Base-by-base conservation (phyloP, 1,140 invertebrate genomes). In the Rhyacophila brunnea region DNA sequence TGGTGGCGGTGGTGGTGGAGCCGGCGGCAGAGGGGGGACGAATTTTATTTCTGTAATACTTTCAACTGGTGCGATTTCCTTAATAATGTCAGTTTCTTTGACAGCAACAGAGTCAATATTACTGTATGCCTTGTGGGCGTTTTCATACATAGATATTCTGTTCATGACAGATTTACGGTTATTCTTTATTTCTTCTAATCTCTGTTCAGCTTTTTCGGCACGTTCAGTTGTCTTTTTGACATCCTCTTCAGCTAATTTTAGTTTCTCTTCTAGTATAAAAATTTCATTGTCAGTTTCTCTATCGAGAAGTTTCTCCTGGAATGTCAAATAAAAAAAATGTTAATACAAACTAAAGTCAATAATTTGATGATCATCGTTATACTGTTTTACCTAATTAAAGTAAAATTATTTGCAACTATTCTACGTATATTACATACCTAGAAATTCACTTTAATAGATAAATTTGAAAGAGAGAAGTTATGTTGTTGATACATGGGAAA, bases 251-350 rank as follows among this genome's bases (percentile, higher is more conserved):
- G 85, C 83, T 0, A 88, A 66, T 68, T 81, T 85, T 11, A 90
- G 73, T 59, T 87, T 86, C 67, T 89, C 87, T 62, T 88, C 85
- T 42, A 87, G 79, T 6, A 88, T 74, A 45, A 88, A 83, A 17
- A 86, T 81, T 60, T 87, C 83, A 0, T 84, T 81, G 52, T 87
- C 84, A 35, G 81, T 81, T 52, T 87, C 83, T 66, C 81, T 81
- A 56, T 86, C 84, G 45, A 86, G 81, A 17, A 88, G 64, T 71
- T 87, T 85, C 43, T 88, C 80, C 78, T 89, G 79, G 2, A 81
- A 73, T 52, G 42, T 18, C 10, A 11, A 46, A 46, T 46, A 28
- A 23, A 45, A 36, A 14, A 44, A 10, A 20, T 47, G 49, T n/a
- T n/a, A n/a, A n/a, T n/a, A n/a, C n/a, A n/a, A n/a, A n/a, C n/a